A percentile compares a stretch with the other conserved stretches of the same genome.
Evolutionary conservation across 2,888 invertebrate species (phyloP).

Genomic region (Onthophagus sagittarius): DNA sequence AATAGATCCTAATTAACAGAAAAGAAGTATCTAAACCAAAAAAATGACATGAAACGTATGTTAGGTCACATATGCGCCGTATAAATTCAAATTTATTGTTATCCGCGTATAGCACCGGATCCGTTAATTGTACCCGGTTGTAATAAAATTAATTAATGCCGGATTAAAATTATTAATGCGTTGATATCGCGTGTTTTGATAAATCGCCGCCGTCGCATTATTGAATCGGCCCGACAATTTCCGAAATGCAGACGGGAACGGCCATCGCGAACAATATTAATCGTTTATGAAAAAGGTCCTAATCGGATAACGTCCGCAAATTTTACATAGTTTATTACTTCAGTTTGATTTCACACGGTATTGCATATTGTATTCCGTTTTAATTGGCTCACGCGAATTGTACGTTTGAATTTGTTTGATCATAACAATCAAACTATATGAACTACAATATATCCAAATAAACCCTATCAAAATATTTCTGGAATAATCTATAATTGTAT

Average conservation of each 20-base stretch:
- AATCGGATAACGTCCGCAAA: background rate
- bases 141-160: conserved; percentile 10
- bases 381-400: background rate
- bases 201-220: background rate
- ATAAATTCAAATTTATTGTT: conserved; percentile 5
- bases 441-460: no score
- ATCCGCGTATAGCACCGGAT: background rate
- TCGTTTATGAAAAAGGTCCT: background rate
- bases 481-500: no score
- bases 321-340: background rate
- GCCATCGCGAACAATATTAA: background rate
- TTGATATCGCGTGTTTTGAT: background rate
- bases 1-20: no score
- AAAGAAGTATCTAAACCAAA: no score
- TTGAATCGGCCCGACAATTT: background rate
- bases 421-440: no score
- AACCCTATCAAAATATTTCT: no score
- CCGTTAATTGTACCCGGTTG: background rate
- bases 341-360: background rate
- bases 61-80: background rate
- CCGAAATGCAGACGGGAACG: background rate
- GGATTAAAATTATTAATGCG: conserved; percentile 8
- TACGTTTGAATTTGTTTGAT: no score
- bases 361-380: background rate
- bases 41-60: no score